Base-by-base conservation (phyloP, 2,113 vertebrate genomes). In the Ifrita kowaldi region DNA sequence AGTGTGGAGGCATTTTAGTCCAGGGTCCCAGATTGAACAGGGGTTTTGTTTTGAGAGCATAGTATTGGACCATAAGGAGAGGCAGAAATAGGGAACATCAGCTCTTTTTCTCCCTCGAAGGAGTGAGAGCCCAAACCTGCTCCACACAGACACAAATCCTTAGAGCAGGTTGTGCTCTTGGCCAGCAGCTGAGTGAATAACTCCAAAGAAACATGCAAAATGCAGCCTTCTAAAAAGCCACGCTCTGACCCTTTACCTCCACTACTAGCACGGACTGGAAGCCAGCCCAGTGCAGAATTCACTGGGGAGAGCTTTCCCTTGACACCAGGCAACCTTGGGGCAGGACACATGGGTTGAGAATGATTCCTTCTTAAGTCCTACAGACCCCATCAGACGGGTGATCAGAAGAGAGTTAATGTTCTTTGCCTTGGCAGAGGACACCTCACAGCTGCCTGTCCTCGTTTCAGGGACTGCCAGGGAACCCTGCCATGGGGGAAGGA, bases 371-470 rank as follows among this genome's bases (percentile, higher is more conserved):
- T 0, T 5, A 27, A 53, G n/a, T 5, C 65, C 69, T 78, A 5
- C 19, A 68, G 32, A 10, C 10, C 32, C 82, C 71, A 20, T 44
- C 67, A 12, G 57, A 24, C 0, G 1, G 16, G 32, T 19, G 50
- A 77, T 30, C 52, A 88, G 60, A 57, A 26, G 55, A 84, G 41
- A 56, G 82, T 91, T 88, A 86, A 84, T n/a, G 52, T 47, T 87
- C 71, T 62, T 83, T 2, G 20, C 85, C 85, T 94, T 90, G 88
- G 83, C 92, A 93, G 56, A 81, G 73, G 57, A 77, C 71, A 46
- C 23, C 60, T 81, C 76, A 52, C 85, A 94, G 96, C 93, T 96
- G 93, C 80, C 76, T 86, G 73, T 81, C 79, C 87, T 90, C 47
- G 10, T 94, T 94, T 85, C 88, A 68, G 69, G 62, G 60, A 13